Evolutionary conservation across 2,797 vertebrate genomes (phyloP), one percentile per base, ranked within the genome.

Genomic region (Hippoglossus hippoglossus): DNA sequence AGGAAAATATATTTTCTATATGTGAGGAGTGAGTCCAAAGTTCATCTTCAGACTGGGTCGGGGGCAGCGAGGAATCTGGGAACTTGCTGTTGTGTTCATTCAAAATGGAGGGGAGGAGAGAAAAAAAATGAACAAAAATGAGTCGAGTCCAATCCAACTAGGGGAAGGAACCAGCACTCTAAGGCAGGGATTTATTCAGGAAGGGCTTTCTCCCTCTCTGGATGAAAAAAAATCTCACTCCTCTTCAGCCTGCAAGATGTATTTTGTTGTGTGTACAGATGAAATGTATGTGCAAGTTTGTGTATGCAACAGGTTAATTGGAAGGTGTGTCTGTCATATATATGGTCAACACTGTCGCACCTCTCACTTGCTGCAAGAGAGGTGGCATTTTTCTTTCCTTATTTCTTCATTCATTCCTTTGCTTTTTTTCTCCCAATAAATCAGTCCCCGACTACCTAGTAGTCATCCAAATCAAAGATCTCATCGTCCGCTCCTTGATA

Each of bases 391-490:
- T 96, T 92, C 90, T 91, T 93, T 93, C 89, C 81, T 83, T 75
- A 89, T 91, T 93, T 93, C 85, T 89, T 91, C 89, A 88, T 95
- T 94, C 94, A 95, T 94, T 93, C 93, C 95, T 95, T 89, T 83
- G 63, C 54, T 72, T 79, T 60, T 85, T 90, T 75, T 81, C 89
- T 89, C 90, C 87, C 80, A 88, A 71, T 75, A 36, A 46, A 89
- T 89, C 90, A 93, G 94, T 94, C 93, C 93, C 95, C 91, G 96
- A 98, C 98, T 99, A 99, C 98, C 96, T 99, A 99, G 97, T 99
- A 99, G 97, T 99, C 98, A 98, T 99, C 98, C 95, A 99, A 97
- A 96, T 99, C 98, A 95, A 99, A 99, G 94, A 99, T 97, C 95
- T 99, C 98, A 72, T 99, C 97, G 56, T 98, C 98, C 91, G 96